Evolutionary conservation across 2,888 invertebrate species (phyloP).

Genomic region (Phyllotreta striolata): DNA sequence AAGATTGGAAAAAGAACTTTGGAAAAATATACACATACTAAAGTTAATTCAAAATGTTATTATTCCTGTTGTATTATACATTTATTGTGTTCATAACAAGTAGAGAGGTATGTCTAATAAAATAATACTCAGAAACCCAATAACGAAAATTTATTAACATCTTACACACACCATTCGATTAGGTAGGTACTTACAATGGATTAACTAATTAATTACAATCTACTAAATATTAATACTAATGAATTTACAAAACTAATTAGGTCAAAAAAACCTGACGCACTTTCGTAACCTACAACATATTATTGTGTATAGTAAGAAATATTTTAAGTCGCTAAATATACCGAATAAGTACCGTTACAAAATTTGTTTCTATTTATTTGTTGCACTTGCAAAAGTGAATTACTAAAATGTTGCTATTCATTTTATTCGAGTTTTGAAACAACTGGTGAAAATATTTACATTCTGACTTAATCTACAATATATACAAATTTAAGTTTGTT

Average conservation of each 20-base stretch:
- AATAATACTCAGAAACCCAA: slow-evolving; percentile 1
- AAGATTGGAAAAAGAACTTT: too few species aligned
- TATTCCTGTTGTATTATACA: neutral
- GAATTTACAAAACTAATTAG: slow-evolving; percentile 5
- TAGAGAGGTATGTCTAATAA: neutral
- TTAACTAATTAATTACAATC: slow-evolving; percentile 6
- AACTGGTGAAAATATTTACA: too few species aligned
- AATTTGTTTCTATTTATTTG: neutral
- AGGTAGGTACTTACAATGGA: neutral
- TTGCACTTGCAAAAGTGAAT: too few species aligned
- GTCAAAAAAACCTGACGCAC: slow-evolving; percentile 6
- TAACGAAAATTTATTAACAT: slow-evolving; percentile 8
- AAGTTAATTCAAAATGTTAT: too few species aligned
- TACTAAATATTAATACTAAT: slow-evolving; percentile 14
- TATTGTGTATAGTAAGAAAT: slow-evolving; percentile 6
- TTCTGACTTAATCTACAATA: too few species aligned
- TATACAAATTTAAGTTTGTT: too few species aligned
- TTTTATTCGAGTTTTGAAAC: too few species aligned
- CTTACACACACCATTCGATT: neutral
- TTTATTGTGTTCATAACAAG: slow-evolving; percentile 1
- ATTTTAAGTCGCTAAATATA: slow-evolving; percentile 13
- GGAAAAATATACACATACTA: too few species aligned
- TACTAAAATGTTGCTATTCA: too few species aligned
- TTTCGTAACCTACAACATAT: neutral
- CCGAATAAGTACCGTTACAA: slow-evolving; percentile 7